These are phyloP conservation scores for Oreochromis spilurus DNA, from an alignment of 2,113 vertebrate species.

Conservation along the genomic window DNA sequence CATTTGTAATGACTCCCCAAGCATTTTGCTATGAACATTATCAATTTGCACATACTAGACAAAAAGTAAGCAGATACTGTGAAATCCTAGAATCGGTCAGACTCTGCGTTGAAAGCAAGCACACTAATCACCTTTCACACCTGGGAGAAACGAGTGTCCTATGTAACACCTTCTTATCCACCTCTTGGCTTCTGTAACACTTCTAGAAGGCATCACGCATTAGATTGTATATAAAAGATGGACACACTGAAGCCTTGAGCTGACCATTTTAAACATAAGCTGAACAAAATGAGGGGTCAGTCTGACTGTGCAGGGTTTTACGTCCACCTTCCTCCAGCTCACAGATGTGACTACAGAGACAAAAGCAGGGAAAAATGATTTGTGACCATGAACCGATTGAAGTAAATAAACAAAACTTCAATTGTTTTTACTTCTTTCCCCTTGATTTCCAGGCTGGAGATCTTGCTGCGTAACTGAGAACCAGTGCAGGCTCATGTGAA, in stretches of 20 bases:
- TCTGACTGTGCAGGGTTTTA: neutral
- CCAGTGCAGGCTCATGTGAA: neutral
- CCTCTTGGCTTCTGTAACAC: neutral
- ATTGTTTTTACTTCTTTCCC: neutral
- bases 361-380: neutral
- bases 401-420: neutral
- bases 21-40: neutral
- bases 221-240: neutral
- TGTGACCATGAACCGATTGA: neutral
- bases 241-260: neutral
- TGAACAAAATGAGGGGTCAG: neutral
- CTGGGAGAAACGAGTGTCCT: neutral
- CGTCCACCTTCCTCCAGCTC: rapidly evolving
- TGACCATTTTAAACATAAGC: neutral
- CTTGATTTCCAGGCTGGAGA: neutral
- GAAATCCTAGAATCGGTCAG: neutral
- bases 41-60: neutral
- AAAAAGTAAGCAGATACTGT: neutral
- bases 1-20: neutral
- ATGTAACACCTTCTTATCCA: neutral
- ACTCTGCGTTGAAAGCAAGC: neutral
- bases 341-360: neutral
- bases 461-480: neutral
- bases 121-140: neutral
- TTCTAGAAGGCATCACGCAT: neutral